These are phyloP conservation scores for Notechis scutatus DNA, from an alignment of 2,113 vertebrate species.

Conservation along the genomic window DNA sequence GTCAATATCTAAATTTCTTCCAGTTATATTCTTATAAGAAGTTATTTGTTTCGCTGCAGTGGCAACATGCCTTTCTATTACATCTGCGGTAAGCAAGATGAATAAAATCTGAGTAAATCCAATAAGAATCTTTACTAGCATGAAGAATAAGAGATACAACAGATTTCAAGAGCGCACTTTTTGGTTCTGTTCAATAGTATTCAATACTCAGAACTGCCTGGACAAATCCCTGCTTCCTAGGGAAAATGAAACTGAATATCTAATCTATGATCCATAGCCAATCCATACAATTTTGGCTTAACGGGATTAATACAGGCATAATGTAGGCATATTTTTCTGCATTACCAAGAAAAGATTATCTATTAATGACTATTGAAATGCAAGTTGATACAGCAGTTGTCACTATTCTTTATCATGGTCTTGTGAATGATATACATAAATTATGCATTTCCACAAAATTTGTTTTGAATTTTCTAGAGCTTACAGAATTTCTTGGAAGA, in stretches of 20 bases:
- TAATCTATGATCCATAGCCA: neutral
- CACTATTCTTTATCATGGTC: neutral
- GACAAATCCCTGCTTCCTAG: neutral
- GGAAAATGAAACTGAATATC: neutral
- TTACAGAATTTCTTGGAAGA: neutral
- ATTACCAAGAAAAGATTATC: neutral
- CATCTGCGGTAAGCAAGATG: conserved; percentile 19
- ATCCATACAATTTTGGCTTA: neutral
- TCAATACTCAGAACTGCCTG: neutral
- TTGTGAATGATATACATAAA: neutral
- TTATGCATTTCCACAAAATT: neutral
- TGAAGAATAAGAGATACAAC: neutral
- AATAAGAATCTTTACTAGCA: neutral
- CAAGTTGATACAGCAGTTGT: neutral
- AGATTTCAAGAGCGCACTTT: neutral
- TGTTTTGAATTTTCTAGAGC: neutral
- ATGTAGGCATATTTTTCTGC: neutral
- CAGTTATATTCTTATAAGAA: conserved; percentile 37
- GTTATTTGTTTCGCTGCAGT: conserved; percentile 11
- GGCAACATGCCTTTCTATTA: conserved; percentile 24
- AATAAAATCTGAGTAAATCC: conserved; percentile 17
- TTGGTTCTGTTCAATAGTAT: neutral
- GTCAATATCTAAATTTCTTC: conserved; percentile 63
- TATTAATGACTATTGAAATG: neutral
- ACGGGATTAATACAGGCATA: neutral